phyloP scores from a whole-genome alignment of 23 tunicate species.

The Oikopleura dioica region DNA sequence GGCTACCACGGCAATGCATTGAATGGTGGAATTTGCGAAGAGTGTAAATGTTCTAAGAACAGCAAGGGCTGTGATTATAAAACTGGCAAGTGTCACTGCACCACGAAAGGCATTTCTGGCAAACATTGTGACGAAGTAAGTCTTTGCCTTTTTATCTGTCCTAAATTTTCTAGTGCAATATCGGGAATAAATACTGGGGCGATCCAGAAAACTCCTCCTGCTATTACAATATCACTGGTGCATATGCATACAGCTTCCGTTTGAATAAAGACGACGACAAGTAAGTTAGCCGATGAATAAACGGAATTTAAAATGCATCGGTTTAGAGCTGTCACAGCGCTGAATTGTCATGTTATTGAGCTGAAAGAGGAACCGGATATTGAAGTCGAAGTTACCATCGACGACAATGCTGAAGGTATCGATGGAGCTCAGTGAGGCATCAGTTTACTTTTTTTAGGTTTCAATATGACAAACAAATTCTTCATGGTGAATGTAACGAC shows the following conservation, averaged over 20 bases:
- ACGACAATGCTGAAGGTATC: slow-evolving; percentile 15
- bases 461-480: neutral
- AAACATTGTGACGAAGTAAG: neutral
- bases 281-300: slow-evolving; percentile 6
- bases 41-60: slow-evolving; percentile 31
- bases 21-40: slow-evolving; percentile 43
- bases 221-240: slow-evolving; percentile 24
- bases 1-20: slow-evolving; percentile 43
- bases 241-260: slow-evolving; percentile 39
- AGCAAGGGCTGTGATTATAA: slow-evolving; percentile 24
- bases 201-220: slow-evolving; percentile 64
- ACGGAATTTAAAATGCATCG: neutral
- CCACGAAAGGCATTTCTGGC: slow-evolving; percentile 44
- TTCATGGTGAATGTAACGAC: neutral
- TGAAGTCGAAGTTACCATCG: slow-evolving; percentile 19
- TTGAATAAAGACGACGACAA: slow-evolving; percentile 13
- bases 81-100: slow-evolving; percentile 42
- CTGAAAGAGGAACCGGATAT: slow-evolving; percentile 17
- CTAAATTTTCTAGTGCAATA: slow-evolving; percentile 18
- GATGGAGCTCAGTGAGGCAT: neutral
- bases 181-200: slow-evolving; percentile 27
- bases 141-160: neutral
- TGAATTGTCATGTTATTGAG: slow-evolving; percentile 50
- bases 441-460: neutral
- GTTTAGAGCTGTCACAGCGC: slow-evolving; percentile 20